Conservation (phyloP, 2,113 vertebrate species). For the Calyptommatus sinebrachiatus region DNA sequence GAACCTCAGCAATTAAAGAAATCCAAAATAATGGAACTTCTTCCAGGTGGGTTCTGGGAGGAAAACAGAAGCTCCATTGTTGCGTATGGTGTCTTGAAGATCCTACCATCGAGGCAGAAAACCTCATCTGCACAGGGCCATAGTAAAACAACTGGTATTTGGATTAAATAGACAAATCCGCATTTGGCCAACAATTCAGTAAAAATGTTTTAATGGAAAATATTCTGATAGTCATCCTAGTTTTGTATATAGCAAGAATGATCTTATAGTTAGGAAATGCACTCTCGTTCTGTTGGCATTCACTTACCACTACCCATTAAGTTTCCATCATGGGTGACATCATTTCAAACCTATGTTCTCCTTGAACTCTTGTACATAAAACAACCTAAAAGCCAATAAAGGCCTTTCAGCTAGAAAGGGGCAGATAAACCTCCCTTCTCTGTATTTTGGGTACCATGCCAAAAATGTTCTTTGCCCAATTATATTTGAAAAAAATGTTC, state of each 20-base stretch:
- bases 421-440: not conserved
- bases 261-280: not conserved
- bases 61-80: no score
- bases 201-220: not conserved
- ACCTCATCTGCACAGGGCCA: no score
- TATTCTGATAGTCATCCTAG: not conserved
- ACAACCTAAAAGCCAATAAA: not conserved
- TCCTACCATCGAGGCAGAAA: no score
- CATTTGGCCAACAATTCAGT: not conserved
- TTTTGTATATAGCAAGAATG: not conserved
- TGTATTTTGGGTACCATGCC: not conserved
- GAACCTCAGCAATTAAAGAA: no score
- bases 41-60: no score
- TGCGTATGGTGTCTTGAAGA: no score
- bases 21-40: no score
- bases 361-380: not conserved
- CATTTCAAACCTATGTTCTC: not conserved
- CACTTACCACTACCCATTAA: no score
- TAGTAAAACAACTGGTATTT: not conserved
- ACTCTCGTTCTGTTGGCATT: not conserved
- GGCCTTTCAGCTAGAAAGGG: not conserved
- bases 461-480: no score
- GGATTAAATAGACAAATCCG: not conserved
- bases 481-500: no score
- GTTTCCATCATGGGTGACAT: not conserved